These are phyloP conservation scores for Lamellibrachia luymesi DNA, from an alignment of 1,140 invertebrate species.

Conservation along the genomic window DNA sequence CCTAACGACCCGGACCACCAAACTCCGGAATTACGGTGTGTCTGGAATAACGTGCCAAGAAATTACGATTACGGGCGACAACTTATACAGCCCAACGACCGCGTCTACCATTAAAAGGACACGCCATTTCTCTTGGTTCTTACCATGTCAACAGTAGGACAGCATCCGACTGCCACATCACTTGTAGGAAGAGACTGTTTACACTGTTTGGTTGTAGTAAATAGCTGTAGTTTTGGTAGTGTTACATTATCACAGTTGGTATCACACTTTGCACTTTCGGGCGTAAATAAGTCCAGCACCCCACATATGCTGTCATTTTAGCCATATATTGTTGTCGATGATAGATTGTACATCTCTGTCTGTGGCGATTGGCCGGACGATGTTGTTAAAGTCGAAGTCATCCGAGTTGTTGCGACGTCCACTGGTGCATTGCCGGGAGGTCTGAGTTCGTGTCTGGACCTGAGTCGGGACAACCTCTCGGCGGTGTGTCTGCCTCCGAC, in stretches of 20 bases:
- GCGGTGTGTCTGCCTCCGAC: too few species aligned
- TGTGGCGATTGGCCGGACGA: too few species aligned
- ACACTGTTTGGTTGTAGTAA: neutral
- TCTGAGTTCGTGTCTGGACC: neutral
- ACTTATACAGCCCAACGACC: neutral
- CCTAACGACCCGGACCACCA: too few species aligned
- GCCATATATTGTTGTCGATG: neutral
- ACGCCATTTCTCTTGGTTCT: neutral
- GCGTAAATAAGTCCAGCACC: neutral
- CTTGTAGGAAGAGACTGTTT: neutral
- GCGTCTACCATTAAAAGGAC: neutral
- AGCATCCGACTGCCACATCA: neutral
- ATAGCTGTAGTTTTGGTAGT: neutral
- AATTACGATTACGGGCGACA: too few species aligned
- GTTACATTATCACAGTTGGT: neutral
- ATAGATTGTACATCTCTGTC: neutral
- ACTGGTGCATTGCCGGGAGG: neutral
- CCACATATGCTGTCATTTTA: neutral
- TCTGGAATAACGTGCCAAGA: too few species aligned
- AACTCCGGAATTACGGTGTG: too few species aligned
- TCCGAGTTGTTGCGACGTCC: neutral
- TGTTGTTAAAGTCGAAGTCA: too few species aligned
- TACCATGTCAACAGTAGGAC: neutral
- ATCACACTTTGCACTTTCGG: neutral
- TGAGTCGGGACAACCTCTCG: neutral